Evolutionary conservation across 2,113 vertebrate genomes (phyloP), one percentile per base, ranked within the genome.

Genomic region (Pomatorhinus ruficollis): DNA sequence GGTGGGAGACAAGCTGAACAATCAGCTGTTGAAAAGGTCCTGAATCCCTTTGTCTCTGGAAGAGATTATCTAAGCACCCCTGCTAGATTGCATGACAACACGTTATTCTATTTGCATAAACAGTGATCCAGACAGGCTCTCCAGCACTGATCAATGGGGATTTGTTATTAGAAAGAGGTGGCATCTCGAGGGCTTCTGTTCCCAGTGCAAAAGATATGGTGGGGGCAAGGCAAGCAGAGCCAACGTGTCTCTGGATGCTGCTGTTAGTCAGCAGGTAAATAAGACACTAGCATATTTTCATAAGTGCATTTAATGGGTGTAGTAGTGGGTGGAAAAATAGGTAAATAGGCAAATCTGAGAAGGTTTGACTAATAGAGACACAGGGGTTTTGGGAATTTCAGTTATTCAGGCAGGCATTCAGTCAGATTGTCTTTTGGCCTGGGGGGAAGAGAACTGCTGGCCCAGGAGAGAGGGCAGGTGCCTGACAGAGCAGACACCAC

Each of bases 31-130:
- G 66, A 23, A 82, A 44, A 74, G 16, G 28, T 54, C 57, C 74
- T 40, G 56, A 11, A 85, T 44, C 31, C 25, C 13, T 82, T 15
- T 37, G 31, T 37, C 77, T 83, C 91, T n/a, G 49, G 35, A 33
- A 40, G 7, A 87, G 39, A 9, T 79, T 54, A 72, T 7, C 74
- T 74, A 59, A 86, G 8, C 27, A 15, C 30, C 53, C 31, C 30
- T 56, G 33, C 57, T 76, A 42, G 75, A 87, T 5, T 45, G 14
- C 75, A 74, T 8, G 22, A 53, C 49, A 82, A 68, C 70, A 65
- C 0, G 0, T 37, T 42, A 44, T 33, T 68, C 53, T 16, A 23
- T 78, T 25, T 35, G 20, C 61, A 64, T 12, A 53, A 83, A 57
- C 9, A 44, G 42, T 6, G 53, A 80, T 30, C 30, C 72, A 87